Conservation (phyloP, 1,140 invertebrate genomes). For the Anagrus nilaparvatae region DNA sequence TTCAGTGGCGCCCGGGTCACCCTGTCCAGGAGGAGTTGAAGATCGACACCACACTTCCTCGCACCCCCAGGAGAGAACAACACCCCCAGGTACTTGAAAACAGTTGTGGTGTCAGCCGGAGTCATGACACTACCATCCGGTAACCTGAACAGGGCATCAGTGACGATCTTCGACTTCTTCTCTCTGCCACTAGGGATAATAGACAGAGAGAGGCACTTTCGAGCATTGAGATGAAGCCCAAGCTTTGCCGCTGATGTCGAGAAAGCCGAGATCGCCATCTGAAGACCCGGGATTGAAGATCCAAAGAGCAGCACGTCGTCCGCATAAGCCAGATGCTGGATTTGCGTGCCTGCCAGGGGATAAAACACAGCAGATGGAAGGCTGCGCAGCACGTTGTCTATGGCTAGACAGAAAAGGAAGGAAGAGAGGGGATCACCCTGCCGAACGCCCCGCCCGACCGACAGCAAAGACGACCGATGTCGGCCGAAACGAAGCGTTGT, state of each 20-base stretch:
- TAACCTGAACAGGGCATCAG: not conserved
- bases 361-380: conserved; percentile 21
- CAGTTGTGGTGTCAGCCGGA: too few species aligned
- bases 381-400: conserved; percentile 4
- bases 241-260: conserved; percentile 13
- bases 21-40: too few species aligned
- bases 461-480: not conserved
- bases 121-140: too few species aligned
- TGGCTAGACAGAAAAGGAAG: conserved; percentile 13
- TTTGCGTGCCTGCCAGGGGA: not conserved
- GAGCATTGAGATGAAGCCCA: conserved; percentile 25
- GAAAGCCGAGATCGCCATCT: conserved; percentile 3
- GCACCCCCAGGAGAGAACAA: too few species aligned
- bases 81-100: too few species aligned
- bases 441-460: not conserved
- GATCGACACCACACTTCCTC: too few species aligned
- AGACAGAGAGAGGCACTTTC: conserved; percentile 28
- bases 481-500: conserved; percentile 7
- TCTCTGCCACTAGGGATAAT: conserved; percentile 20
- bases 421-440: conserved; percentile 20
- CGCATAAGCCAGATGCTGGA: conserved; percentile 31
- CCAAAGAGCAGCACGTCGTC: conserved; percentile 34
- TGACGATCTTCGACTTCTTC: conserved; percentile 14
- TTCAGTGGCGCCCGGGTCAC: conserved; percentile 11
- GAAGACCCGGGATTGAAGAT: conserved; percentile 22